phyloP scores from a whole-genome alignment of 2,888 invertebrate species.

The Polylopha cassiicola region DNA sequence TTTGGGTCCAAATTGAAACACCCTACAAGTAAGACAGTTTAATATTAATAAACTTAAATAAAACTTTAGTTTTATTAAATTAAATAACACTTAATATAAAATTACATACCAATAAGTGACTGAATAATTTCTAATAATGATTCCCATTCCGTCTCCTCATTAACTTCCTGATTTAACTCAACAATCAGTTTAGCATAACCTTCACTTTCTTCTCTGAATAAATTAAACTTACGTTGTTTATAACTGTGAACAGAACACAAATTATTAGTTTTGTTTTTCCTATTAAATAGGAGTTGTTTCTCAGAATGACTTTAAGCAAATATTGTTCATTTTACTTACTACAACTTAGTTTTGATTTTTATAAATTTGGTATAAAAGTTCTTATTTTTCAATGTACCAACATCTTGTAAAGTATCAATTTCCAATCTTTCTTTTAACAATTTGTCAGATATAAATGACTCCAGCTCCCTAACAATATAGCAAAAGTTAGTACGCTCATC shows the following conservation, averaged over 20 bases:
- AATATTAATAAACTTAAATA: background rate
- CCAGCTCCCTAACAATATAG: constrained; percentile 86
- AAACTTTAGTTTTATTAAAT: background rate
- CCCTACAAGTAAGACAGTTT: constrained; percentile 78
- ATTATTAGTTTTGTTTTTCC: no score
- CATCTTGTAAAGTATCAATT: constrained; percentile 94
- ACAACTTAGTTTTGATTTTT: constrained; percentile 97
- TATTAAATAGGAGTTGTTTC: no score
- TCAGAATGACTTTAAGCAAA: constrained; percentile 7
- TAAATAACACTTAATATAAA: background rate
- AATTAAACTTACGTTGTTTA: constrained; percentile 99
- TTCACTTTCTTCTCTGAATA: constrained; percentile 99
- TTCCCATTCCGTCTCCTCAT: constrained; percentile 79
- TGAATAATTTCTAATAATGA: constrained; percentile 91
- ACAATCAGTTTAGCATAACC: constrained; percentile 98
- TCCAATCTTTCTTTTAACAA: constrained; percentile 94
- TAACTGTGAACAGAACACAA: constrained; percentile 86
- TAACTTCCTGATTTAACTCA: constrained; percentile 92
- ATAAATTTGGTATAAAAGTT: constrained; percentile 96
- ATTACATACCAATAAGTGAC: constrained; percentile 89
- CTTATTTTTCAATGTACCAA: constrained; percentile 92
- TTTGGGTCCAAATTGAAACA: constrained; percentile 99
- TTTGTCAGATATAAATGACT: constrained; percentile 90
- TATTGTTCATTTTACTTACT: no score
- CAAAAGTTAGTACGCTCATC: constrained; percentile 87